Base-by-base conservation (phyloP, 1,140 invertebrate genomes). In the Wiebesia pumilae region DNA sequence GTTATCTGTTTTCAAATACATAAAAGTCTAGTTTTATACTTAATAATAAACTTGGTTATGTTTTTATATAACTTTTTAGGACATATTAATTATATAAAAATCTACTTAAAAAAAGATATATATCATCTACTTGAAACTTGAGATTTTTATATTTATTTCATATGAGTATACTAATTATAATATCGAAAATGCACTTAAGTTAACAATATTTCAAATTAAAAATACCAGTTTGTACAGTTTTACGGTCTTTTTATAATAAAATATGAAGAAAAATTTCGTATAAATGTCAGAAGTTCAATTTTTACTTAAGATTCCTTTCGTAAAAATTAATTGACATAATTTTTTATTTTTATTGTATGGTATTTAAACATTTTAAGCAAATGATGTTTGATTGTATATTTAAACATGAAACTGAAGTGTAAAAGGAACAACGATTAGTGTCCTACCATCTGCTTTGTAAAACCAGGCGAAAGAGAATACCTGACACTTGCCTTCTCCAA, bases 381-480 rank as follows among this genome's bases (percentile, higher is more conserved):
- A 9, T 69, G 3, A 69, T 69, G 30, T 69, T 30, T 14, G 14
- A 73, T 38, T 73, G 38, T 19, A 40, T 3, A 38, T 73, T 73
- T 38, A 3, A 40, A 35, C 19, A 14, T 1, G 40, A 67, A 67
- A n/a, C 19, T 51, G 19, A 27, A 81, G 19, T 73, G 47, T 79
- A 65, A 86, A 51, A 0, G 30, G 58, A 30, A 58, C 24, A 62
- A 62, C 81, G 58, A 35, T 84, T 47, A 54, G 33, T 71, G 35
- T 33, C 77, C 69, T 51, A 84, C 73, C 38, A 62, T 30, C 54
- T 81, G 58, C 9, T 47, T 27, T 38, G 38, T 33, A 73, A 65
- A 21, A n/a, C 47, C 24, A 33, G 43, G 71, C 3, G 3, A 77
- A 62, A 75, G 38, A 47, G 62, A 65, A 65, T 79, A 51, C 69